Evolutionary conservation across 2,797 vertebrate genomes (phyloP).

Genomic region (Myotis vivesi): DNA sequence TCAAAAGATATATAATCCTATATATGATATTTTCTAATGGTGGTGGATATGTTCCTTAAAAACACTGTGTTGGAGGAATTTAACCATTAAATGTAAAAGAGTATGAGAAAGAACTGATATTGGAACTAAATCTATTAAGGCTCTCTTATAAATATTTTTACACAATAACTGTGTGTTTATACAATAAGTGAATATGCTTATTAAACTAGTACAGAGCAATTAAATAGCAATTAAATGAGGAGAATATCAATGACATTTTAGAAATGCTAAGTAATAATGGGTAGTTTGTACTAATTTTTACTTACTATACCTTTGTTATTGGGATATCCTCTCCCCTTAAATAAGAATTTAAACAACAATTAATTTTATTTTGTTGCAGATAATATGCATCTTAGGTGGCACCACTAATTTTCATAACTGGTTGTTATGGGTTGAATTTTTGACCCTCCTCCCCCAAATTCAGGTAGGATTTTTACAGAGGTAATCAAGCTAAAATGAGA

Average conservation of each 20-base stretch:
- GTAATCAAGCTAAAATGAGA: not conserved
- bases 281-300: conserved; percentile 25
- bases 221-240: conserved; percentile 1
- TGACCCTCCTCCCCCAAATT: not conserved
- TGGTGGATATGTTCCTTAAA: not conserved
- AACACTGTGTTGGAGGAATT: not conserved
- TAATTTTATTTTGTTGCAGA: conserved; percentile 31
- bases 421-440: not conserved
- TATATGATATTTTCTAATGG: not conserved
- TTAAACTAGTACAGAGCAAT: not conserved
- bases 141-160: not conserved
- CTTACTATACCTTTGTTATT: not conserved
- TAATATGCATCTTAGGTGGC: not conserved
- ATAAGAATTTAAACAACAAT: not conserved
- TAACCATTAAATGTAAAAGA: conserved; percentile 15
- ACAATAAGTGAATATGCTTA: not conserved
- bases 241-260: conserved; percentile 5
- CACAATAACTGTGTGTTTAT: not conserved
- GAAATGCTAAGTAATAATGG: not conserved
- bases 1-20: conserved; percentile 3
- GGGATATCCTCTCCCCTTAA: not conserved
- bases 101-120: not conserved
- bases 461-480: not conserved
- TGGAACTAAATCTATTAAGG: not conserved
- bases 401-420: not conserved